Percentiles rank a stretch among this genome's conserved stretches.
Conservation (phyloP, 2,113 vertebrate genomes). For the Scolopax mira region DNA sequence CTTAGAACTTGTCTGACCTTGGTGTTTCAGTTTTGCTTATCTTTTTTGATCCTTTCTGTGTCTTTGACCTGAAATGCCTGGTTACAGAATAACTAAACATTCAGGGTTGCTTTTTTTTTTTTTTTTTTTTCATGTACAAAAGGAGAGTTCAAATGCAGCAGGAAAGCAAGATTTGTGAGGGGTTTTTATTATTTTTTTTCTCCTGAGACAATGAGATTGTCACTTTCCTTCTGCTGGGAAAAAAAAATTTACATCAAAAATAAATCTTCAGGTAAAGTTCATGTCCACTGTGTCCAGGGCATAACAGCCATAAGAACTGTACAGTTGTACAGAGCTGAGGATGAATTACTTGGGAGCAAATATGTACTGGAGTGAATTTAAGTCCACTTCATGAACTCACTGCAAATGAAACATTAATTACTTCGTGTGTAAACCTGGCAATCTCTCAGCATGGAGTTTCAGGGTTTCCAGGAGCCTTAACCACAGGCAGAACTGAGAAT, state of each 20-base stretch:
- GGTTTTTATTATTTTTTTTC: background rate
- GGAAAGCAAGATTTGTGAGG: slow-evolving; percentile 2
- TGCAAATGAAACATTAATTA: slow-evolving; percentile 6
- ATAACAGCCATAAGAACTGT: background rate
- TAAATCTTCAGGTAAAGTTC: slow-evolving; percentile 6
- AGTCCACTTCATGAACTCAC: background rate
- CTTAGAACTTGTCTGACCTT: background rate
- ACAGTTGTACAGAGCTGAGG: background rate
- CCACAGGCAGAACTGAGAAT: background rate
- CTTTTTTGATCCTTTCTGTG: slow-evolving; percentile 58
- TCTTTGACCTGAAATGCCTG: slow-evolving; percentile 71
- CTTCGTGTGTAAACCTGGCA: background rate
- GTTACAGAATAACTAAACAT: slow-evolving; percentile 77
- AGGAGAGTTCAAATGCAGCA: slow-evolving; percentile 52
- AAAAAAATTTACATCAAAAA: background rate
- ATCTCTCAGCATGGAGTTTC: background rate
- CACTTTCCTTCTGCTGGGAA: background rate
- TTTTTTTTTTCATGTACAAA: background rate
- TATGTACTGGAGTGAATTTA: background rate
- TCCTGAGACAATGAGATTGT: background rate
- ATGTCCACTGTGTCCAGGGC: background rate
- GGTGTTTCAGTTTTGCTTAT: slow-evolving; percentile 45
- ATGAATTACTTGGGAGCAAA: background rate
- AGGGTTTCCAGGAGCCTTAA: background rate
- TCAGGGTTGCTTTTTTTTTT: background rate